These are phyloP conservation scores for Manis pentadactyla DNA, from an alignment of 2,797 vertebrate species.

Conservation along the genomic window DNA sequence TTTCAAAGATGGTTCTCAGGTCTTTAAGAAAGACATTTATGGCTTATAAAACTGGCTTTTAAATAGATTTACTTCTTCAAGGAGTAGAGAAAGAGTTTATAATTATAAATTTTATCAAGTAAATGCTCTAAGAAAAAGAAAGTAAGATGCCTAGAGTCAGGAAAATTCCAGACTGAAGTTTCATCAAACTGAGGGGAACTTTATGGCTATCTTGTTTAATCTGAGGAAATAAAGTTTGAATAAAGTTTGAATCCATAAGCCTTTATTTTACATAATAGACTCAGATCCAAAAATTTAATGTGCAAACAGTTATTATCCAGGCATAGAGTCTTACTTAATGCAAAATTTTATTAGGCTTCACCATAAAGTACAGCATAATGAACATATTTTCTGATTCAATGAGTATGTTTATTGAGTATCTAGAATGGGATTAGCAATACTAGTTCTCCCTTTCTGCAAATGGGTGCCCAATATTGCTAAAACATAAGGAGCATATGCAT, in stretches of 20 bases:
- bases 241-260: constrained; percentile 52
- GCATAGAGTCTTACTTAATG: constrained; percentile 72
- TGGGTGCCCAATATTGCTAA: neutral
- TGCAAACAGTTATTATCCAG: constrained; percentile 73
- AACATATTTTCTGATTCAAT: constrained; percentile 78
- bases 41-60: neutral
- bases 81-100: neutral
- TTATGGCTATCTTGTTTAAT: constrained; percentile 15
- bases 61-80: neutral
- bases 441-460: constrained; percentile 33
- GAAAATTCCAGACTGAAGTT: constrained; percentile 18
- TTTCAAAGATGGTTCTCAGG: neutral
- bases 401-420: constrained; percentile 68
- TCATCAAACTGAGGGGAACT: neutral
- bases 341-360: constrained; percentile 77
- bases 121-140: neutral
- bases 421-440: constrained; percentile 62
- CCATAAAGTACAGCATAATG: constrained; percentile 72
- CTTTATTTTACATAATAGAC: constrained; percentile 70
- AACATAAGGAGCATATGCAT: constrained; percentile 39
- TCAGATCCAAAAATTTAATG: constrained; percentile 67
- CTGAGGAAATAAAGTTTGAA: constrained; percentile 42
- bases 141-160: neutral
- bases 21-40: neutral
- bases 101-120: neutral